phyloP scores from a whole-genome alignment of 2,113 vertebrate genomes.

The Beaufortia kweichowensis region DNA sequence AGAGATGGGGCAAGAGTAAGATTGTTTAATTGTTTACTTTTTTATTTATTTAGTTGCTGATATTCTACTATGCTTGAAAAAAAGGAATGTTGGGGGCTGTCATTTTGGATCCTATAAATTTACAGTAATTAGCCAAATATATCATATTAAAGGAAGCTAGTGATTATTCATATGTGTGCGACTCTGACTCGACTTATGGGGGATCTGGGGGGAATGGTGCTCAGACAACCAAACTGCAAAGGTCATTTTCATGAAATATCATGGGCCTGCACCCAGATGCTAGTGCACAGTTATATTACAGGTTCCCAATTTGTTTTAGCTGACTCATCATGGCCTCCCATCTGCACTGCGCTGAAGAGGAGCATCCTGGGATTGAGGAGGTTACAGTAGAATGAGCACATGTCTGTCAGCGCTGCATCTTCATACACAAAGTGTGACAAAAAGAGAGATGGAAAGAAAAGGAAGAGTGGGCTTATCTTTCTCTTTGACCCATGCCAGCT shows the following conservation, averaged over 20 bases:
- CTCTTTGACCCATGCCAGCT: slow-evolving; percentile 74
- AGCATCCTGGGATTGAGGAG: slow-evolving; percentile 66
- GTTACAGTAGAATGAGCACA: slow-evolving; percentile 64
- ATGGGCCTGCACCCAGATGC: slow-evolving; percentile 70
- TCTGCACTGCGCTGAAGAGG: slow-evolving; percentile 63
- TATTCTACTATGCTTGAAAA: slow-evolving; percentile 59
- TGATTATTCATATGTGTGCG: background rate
- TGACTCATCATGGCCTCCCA: slow-evolving; percentile 72
- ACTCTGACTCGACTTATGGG: slow-evolving; percentile 6
- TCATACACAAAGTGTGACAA: slow-evolving; percentile 25
- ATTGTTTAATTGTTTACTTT: slow-evolving; percentile 72
- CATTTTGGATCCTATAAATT: too few relatives aligned
- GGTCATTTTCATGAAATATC: slow-evolving; percentile 63
- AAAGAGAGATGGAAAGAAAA: slow-evolving; percentile 24
- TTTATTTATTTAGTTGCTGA: slow-evolving; percentile 69
- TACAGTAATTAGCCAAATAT: too few relatives aligned
- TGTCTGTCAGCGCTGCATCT: slow-evolving; percentile 15
- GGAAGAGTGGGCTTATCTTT: slow-evolving; percentile 64
- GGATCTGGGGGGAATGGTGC: slow-evolving; percentile 26
- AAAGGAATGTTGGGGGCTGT: slow-evolving; percentile 10
- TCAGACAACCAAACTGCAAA: slow-evolving; percentile 59
- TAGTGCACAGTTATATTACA: slow-evolving; percentile 63
- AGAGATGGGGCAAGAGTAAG: slow-evolving; percentile 61
- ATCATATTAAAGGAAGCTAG: background rate
- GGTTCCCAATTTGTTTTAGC: slow-evolving; percentile 56